Conservation (phyloP, 2,113 vertebrate genomes). For the Hemiprocne comata region DNA sequence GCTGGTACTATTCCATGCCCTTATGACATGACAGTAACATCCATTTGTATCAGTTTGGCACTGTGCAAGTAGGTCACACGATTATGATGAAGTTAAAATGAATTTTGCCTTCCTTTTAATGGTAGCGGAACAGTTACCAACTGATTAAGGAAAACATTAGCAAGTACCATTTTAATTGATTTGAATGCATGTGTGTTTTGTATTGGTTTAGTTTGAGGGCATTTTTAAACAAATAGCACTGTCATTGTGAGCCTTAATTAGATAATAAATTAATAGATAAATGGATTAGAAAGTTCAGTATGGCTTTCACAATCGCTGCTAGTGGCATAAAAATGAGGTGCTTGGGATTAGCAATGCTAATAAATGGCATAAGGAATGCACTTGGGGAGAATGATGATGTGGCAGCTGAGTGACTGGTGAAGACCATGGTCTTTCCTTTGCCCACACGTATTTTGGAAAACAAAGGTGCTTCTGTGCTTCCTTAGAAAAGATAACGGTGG, state of each 20-base stretch:
- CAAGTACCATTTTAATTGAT: conserved; percentile 71
- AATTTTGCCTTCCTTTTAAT: conserved; percentile 11
- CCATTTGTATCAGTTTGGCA: conserved; percentile 46
- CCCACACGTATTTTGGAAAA: conserved; percentile 9
- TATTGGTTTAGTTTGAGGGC: conserved; percentile 76
- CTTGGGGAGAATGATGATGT: conserved; percentile 27
- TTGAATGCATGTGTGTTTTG: conserved; percentile 67
- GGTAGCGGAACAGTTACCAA: conserved; percentile 38
- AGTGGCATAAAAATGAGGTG: conserved; percentile 44
- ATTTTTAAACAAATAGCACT: conserved; percentile 79
- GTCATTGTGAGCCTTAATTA: conserved; percentile 76
- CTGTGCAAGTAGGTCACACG: not conserved
- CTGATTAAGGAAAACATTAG: conserved; percentile 72
- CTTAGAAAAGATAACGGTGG: not conserved
- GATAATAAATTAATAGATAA: conserved; percentile 84
- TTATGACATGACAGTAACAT: conserved; percentile 23
- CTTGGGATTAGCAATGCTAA: conserved; percentile 36
- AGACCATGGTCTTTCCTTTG: conserved; percentile 4
- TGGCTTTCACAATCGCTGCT: conserved; percentile 45
- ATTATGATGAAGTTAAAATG: conserved; percentile 53
- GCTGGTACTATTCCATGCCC: conserved; percentile 14
- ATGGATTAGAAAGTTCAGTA: conserved; percentile 74
- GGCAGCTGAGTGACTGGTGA: not conserved
- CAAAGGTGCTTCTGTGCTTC: conserved; percentile 28
- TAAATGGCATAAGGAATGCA: conserved; percentile 45